Conservation (phyloP, 2,888 invertebrate genomes). For the Caenorhabditis sinica region DNA sequence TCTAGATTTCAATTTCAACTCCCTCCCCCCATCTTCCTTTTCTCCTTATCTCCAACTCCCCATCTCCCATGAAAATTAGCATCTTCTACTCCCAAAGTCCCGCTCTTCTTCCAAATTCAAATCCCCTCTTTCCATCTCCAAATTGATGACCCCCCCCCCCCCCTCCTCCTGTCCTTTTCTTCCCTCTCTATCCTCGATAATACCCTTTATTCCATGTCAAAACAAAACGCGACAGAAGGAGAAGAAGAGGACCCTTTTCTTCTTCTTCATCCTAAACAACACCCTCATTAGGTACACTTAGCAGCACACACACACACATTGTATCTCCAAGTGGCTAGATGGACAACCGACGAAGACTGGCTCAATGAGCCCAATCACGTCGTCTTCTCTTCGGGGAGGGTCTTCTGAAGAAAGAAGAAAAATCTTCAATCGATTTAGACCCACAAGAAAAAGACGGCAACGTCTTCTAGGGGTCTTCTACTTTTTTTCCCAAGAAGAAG, state of each 20-base stretch:
- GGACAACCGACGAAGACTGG: not conserved
- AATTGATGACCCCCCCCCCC: not conserved
- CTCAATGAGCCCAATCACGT: slow-evolving; percentile 62
- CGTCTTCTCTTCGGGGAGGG: slow-evolving; percentile 5
- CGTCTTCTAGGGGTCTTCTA: not conserved
- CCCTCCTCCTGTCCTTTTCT: no score
- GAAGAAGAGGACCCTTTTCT: not conserved
- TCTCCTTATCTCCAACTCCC: not conserved
- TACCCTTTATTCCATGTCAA: slow-evolving; percentile 3
- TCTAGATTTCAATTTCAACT: no score
- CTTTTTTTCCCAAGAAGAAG: slow-evolving; percentile 16
- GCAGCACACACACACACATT: not conserved
- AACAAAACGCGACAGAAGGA: slow-evolving; percentile 20
- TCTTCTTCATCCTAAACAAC: not conserved
- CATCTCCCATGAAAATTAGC: no score
- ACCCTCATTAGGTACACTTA: slow-evolving; percentile 60
- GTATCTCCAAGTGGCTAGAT: slow-evolving; percentile 43
- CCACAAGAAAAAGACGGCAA: not conserved
- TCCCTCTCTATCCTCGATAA: not conserved
- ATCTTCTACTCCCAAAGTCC: not conserved
- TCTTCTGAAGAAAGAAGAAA: not conserved
- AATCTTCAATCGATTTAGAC: slow-evolving; percentile 3
- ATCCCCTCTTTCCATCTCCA: not conserved
- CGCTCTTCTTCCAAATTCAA: not conserved
- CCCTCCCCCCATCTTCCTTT: not conserved